These are phyloP conservation scores for Carassius auratus DNA, from an alignment of 2,113 vertebrate species.

Conservation along the genomic window DNA sequence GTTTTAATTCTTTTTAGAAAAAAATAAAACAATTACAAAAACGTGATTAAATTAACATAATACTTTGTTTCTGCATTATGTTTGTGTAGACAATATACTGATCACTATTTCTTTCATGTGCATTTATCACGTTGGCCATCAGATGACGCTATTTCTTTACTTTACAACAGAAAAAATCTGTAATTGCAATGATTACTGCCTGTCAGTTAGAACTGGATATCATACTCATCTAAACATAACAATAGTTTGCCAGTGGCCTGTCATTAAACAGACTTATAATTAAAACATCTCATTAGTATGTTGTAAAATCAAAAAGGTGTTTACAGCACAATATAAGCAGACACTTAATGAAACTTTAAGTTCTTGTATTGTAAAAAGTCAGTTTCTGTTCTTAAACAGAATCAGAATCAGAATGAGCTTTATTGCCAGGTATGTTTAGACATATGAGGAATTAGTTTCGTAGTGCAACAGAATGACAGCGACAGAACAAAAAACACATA, in stretches of 20 bases:
- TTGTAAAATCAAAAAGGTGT: background rate
- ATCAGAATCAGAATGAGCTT: too few relatives aligned
- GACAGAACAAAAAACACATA: too few relatives aligned
- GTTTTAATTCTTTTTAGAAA: background rate
- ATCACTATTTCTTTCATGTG: background rate
- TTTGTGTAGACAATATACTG: background rate
- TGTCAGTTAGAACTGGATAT: background rate
- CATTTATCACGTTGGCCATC: conserved; percentile 6
- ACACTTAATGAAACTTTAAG: background rate
- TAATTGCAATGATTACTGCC: background rate
- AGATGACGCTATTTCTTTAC: conserved; percentile 29
- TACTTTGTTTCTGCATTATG: background rate
- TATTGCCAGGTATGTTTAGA: too few relatives aligned
- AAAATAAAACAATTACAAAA: too few relatives aligned
- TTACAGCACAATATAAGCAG: background rate
- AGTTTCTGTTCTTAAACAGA: background rate
- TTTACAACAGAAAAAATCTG: background rate
- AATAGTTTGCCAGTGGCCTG: background rate
- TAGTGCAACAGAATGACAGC: too few relatives aligned
- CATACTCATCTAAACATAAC: background rate
- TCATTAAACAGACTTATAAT: background rate
- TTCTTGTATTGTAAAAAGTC: background rate
- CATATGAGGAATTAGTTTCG: too few relatives aligned
- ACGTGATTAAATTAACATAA: background rate
- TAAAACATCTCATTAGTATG: background rate